Evolutionary conservation across 2,888 invertebrate genomes (phyloP).

Genomic region (Plebejus anna): DNA sequence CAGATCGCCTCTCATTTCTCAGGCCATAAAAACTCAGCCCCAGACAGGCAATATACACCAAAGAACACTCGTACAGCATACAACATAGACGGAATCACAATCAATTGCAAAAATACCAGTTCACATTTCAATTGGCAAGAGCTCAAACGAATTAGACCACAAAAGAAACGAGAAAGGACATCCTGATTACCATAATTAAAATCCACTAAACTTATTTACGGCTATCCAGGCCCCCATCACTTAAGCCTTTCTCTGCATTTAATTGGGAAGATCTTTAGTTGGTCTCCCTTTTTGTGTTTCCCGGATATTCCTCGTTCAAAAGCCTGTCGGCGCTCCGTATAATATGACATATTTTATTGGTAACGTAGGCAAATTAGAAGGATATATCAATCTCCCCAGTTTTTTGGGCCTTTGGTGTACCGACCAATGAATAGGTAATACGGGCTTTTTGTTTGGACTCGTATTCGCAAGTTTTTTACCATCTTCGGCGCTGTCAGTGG

Average conservation of each 20-base stretch:
- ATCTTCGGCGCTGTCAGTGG: slow-evolving; percentile 14
- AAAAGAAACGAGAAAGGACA: slow-evolving; percentile 50
- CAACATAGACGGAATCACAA: slow-evolving; percentile 11
- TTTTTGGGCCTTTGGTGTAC: slow-evolving; percentile 52
- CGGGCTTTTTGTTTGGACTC: slow-evolving; percentile 38
- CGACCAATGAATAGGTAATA: slow-evolving; percentile 58
- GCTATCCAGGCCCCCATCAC: slow-evolving; percentile 65
- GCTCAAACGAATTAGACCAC: slow-evolving; percentile 48
- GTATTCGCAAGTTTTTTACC: slow-evolving; percentile 29
- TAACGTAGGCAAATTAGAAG: slow-evolving; percentile 73
- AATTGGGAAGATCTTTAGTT: slow-evolving; percentile 66
- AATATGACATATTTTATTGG: slow-evolving; percentile 77
- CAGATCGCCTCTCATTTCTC: neutral
- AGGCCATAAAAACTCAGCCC: neutral
- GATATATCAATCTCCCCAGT: slow-evolving; percentile 71
- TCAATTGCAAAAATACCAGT: slow-evolving; percentile 34
- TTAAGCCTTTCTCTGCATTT: slow-evolving; percentile 61
- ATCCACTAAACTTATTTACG: slow-evolving; percentile 55
- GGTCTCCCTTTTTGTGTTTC: slow-evolving; percentile 58
- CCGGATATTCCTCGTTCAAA: slow-evolving; percentile 69
- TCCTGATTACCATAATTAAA: slow-evolving; percentile 58
- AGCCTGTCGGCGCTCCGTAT: slow-evolving; percentile 58
- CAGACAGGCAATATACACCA: neutral
- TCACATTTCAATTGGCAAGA: slow-evolving; percentile 42
- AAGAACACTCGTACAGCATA: neutral